Conservation (phyloP, 35 echinoderm and acorn worm species). For the Diadema setosum region DNA sequence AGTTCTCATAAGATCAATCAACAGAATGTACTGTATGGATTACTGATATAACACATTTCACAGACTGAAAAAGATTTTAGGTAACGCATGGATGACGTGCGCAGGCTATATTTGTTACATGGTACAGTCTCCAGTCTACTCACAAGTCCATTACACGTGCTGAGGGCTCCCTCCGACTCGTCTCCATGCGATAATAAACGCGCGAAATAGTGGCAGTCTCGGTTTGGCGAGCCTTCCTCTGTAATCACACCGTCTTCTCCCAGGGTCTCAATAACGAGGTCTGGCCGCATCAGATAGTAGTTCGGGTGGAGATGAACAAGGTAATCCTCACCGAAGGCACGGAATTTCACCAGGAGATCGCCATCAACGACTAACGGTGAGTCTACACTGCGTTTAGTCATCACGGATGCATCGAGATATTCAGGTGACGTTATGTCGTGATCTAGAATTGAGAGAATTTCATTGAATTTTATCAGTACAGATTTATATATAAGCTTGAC, state of each 20-base stretch:
- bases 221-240: not conserved
- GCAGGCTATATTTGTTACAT: not conserved
- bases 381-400: not conserved
- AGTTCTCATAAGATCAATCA: not conserved
- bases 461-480: too few species aligned
- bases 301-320: slow-evolving; percentile 37
- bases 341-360: slow-evolving; percentile 44
- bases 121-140: not conserved
- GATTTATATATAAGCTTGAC: too few species aligned
- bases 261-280: slow-evolving; percentile 41
- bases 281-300: slow-evolving; percentile 49
- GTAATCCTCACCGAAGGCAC: slow-evolving; percentile 39
- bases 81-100: not conserved
- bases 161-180: slow-evolving; percentile 49
- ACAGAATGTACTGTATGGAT: not conserved
- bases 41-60: not conserved
- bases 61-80: not conserved
- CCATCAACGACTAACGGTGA: not conserved
- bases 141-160: slow-evolving; percentile 81
- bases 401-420: not conserved
- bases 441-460: too few species aligned
- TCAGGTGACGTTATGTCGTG: not conserved
- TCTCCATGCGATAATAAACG: slow-evolving; percentile 15
- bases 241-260: slow-evolving; percentile 35
- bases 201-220: slow-evolving; percentile 63